Evolutionary conservation across 2,888 invertebrate genomes (phyloP).

Genomic region (Hoplodrina ambigua): DNA sequence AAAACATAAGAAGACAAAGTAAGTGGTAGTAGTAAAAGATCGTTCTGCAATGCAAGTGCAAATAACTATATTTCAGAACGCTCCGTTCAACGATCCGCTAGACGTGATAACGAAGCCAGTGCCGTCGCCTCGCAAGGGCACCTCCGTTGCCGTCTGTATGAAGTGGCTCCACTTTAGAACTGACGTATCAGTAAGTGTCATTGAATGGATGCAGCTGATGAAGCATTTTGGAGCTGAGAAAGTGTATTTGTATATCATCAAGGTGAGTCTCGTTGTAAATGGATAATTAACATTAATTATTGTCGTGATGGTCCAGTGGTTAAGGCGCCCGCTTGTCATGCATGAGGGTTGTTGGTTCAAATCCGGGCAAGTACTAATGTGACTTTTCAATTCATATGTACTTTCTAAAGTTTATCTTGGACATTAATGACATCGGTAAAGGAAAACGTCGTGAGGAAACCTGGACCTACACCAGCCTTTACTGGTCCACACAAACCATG

Average conservation of each 20-base stretch:
- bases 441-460: too few relatives aligned
- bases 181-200: constrained; percentile 30
- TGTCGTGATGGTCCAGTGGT: too few relatives aligned
- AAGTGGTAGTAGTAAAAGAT: background rate
- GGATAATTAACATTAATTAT: too few relatives aligned
- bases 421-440: too few relatives aligned
- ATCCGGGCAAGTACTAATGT: too few relatives aligned
- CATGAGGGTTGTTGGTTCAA: too few relatives aligned
- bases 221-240: constrained; percentile 35
- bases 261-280: constrained; percentile 13
- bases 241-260: constrained; percentile 32
- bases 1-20: too few relatives aligned
- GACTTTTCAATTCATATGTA: too few relatives aligned
- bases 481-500: too few relatives aligned
- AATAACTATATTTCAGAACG: background rate
- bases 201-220: constrained; percentile 47
- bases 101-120: background rate
- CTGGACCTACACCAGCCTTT: too few relatives aligned
- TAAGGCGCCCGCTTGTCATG: too few relatives aligned
- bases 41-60: background rate
- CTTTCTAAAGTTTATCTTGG: too few relatives aligned
- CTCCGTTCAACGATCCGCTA: background rate
- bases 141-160: constrained; percentile 39
- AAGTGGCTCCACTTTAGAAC: constrained; percentile 36
- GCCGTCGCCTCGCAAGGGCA: background rate